Evolutionary conservation across 2,888 invertebrate species (phyloP).

Genomic region (Philereme transversata): DNA sequence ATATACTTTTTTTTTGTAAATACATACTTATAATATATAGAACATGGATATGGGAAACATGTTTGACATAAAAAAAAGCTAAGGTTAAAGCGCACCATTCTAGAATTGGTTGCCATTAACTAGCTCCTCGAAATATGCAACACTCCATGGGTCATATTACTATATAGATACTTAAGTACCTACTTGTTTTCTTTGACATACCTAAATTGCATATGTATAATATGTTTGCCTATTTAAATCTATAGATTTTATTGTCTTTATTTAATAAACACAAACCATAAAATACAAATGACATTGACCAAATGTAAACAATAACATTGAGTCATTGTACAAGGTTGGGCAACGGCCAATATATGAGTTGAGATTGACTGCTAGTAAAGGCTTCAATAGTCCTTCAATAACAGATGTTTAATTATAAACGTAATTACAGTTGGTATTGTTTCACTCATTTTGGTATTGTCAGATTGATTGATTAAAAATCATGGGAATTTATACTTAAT

Average conservation of each 20-base stretch:
- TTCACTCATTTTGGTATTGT: not conserved
- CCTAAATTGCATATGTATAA: too few species aligned
- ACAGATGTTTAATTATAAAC: conserved; percentile 11
- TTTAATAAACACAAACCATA: conserved; percentile 7
- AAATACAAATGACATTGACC: conserved; percentile 12
- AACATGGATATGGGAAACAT: too few species aligned
- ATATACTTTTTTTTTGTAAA: too few species aligned
- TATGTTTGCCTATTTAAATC: not conserved
- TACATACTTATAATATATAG: too few species aligned
- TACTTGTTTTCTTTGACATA: too few species aligned
- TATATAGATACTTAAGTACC: too few species aligned
- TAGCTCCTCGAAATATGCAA: too few species aligned
- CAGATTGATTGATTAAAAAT: not conserved
- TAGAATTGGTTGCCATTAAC: too few species aligned
- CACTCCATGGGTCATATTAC: too few species aligned
- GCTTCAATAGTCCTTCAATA: conserved; percentile 1
- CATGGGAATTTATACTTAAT: not conserved
- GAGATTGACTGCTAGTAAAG: conserved; percentile 30
- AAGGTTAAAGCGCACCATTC: too few species aligned
- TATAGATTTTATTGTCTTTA: not conserved
- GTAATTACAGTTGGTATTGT: not conserved
- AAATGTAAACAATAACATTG: conserved; percentile 27
- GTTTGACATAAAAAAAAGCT: too few species aligned
- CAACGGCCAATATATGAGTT: conserved; percentile 37
- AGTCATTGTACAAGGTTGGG: conserved; percentile 44